phyloP scores from a whole-genome alignment of 2,888 invertebrate genomes.

The Aricia artaxerxes region DNA sequence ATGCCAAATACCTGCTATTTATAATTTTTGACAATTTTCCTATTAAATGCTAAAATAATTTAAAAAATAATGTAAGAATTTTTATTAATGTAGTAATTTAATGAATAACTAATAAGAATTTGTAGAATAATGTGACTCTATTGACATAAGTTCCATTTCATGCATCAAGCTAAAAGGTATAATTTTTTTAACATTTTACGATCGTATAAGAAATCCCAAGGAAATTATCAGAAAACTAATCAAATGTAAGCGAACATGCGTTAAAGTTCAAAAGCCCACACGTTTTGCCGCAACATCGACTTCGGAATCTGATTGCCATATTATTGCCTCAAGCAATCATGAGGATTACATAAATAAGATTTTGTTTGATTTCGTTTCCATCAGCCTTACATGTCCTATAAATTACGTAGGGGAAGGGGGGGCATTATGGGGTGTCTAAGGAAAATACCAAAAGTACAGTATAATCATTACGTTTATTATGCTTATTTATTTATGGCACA shows the following conservation, averaged over 20 bases:
- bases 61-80: too few species aligned
- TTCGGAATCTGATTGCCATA: background rate
- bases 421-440: too few species aligned
- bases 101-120: too few species aligned
- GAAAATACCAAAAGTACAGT: too few species aligned
- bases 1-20: too few species aligned
- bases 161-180: background rate
- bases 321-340: background rate
- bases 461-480: too few species aligned
- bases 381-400: background rate
- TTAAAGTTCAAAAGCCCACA: background rate
- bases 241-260: background rate
- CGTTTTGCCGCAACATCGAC: background rate
- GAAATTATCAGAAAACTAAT: background rate
- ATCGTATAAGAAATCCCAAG: background rate
- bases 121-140: too few species aligned
- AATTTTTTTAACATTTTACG: background rate
- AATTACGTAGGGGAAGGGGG: background rate
- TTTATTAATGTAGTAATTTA: too few species aligned
- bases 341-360: background rate
- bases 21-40: too few species aligned
- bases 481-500: too few species aligned
- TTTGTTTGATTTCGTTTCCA: background rate
- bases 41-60: too few species aligned
- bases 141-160: too few species aligned